These are phyloP conservation scores for Turritopsis dohrnii DNA, from an alignment of 30 jellyfish, hydroid and myxozoan genomes.

Conservation along the genomic window DNA sequence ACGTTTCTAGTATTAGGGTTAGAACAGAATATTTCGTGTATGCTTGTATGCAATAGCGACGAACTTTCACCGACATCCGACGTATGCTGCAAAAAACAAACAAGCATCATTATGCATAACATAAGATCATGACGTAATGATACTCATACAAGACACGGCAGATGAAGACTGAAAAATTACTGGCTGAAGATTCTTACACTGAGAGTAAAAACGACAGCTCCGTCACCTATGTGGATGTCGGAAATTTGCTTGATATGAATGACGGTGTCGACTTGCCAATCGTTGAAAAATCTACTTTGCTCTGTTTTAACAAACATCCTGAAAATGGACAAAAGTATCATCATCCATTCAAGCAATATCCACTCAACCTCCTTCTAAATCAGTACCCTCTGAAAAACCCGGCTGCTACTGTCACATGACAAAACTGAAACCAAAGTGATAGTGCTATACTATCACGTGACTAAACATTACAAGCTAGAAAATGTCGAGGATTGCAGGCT, in stretches of 20 bases:
- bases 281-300: constrained; percentile 21
- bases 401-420: not conserved
- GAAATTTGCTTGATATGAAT: not conserved
- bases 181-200: constrained; percentile 1
- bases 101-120: no score
- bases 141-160: no score
- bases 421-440: not conserved
- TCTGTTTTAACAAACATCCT: not conserved
- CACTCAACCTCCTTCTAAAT: not conserved
- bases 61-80: not conserved
- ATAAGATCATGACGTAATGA: no score
- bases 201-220: not conserved
- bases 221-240: not conserved
- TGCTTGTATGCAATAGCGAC: not conserved
- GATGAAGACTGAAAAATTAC: not conserved
- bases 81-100: not conserved
- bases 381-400: not conserved
- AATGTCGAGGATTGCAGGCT: no score
- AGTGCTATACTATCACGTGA: no score
- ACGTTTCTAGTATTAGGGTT: not conserved
- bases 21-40: not conserved
- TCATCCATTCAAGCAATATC: not conserved
- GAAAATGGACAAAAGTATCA: not conserved
- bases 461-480: no score
- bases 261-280: constrained; percentile 4